These are phyloP conservation scores for Myiotriccus ornatus DNA, from an alignment of 2,797 vertebrate genomes.

Conservation along the genomic window DNA sequence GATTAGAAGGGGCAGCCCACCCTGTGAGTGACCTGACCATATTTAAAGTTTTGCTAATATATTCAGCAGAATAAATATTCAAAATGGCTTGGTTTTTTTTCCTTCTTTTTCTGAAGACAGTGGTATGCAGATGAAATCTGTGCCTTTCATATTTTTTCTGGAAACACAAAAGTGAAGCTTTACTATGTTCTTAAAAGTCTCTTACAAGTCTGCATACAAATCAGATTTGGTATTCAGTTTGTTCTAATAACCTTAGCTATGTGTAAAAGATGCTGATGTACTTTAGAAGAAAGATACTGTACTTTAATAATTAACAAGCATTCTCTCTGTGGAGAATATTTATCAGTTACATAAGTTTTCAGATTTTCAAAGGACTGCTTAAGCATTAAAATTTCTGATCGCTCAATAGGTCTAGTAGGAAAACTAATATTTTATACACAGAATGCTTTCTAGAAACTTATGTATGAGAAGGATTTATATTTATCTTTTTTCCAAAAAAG, in stretches of 20 bases:
- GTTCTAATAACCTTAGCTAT: constrained; percentile 38
- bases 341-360: constrained; percentile 37
- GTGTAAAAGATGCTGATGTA: constrained; percentile 44
- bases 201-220: constrained; percentile 47
- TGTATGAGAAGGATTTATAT: background rate
- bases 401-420: background rate
- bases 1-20: background rate
- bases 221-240: constrained; percentile 43
- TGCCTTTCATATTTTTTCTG: constrained; percentile 14
- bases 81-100: too few relatives aligned
- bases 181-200: constrained; percentile 48
- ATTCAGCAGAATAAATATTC: background rate
- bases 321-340: constrained; percentile 35
- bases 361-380: constrained; percentile 30
- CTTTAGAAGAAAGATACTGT: constrained; percentile 41
- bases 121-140: constrained; percentile 17
- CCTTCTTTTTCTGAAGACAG: background rate
- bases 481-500: background rate
- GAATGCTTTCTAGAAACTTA: constrained; percentile 41
- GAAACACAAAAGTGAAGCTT: background rate
- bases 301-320: constrained; percentile 41
- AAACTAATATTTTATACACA: background rate
- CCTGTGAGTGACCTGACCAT: background rate
- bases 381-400: background rate
- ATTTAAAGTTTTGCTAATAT: background rate